Percentiles rank a stretch among this genome's conserved stretches.
Evolutionary conservation across 2,113 vertebrate species (phyloP).

Genomic region (Colius striatus): DNA sequence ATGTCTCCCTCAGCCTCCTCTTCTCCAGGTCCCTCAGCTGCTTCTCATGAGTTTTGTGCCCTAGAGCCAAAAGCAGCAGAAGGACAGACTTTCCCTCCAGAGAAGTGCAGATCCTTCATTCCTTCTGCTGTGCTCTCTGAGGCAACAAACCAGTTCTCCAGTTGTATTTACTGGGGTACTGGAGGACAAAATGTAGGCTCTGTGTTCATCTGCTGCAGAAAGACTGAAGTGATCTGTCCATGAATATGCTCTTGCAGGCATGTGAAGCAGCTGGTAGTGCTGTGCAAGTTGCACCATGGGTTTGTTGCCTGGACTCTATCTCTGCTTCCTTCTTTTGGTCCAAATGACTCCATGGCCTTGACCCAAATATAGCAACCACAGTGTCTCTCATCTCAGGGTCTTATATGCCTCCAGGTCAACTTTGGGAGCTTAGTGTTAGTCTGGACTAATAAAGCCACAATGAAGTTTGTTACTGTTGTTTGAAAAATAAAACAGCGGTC

Average conservation of each 20-base stretch:
- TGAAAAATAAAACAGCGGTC: not conserved
- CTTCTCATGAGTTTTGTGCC: not conserved
- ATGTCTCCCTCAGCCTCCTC: no score
- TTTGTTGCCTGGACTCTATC: not conserved
- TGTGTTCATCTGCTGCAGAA: not conserved
- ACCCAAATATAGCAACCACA: not conserved
- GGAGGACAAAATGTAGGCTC: not conserved
- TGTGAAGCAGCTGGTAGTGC: not conserved
- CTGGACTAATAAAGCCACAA: not conserved
- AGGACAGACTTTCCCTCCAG: not conserved
- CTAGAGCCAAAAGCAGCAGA: not conserved
- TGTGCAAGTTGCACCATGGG: not conserved
- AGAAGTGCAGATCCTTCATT: not conserved
- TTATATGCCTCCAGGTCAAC: accelerated
- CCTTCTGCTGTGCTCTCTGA: not conserved
- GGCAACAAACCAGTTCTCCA: not conserved
- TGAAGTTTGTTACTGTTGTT: not conserved
- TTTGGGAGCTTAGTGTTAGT: not conserved
- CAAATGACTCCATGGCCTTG: accelerated
- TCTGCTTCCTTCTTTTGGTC: not conserved
- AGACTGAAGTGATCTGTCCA: not conserved
- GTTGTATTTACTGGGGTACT: not conserved
- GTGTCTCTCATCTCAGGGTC: not conserved
- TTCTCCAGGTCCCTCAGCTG: no score
- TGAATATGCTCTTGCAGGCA: not conserved